Evolutionary conservation across 2,888 invertebrate species (phyloP).

Genomic region (Ophraella communa): DNA sequence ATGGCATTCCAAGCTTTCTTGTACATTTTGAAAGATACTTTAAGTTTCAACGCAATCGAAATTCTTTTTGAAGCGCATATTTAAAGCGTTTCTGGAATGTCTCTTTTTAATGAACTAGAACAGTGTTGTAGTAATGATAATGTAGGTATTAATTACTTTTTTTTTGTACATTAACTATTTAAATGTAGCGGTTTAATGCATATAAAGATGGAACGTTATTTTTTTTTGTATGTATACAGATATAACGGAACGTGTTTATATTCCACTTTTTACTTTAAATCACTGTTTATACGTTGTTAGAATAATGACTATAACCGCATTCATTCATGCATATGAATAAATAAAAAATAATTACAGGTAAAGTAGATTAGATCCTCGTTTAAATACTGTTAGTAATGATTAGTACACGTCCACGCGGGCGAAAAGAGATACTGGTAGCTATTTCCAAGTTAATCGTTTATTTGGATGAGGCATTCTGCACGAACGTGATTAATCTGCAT

Average conservation of each 20-base stretch:
- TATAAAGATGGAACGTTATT: neutral
- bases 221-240: neutral
- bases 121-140: too few species aligned
- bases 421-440: neutral
- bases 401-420: neutral
- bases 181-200: neutral
- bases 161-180: neutral
- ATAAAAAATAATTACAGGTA: constrained; percentile 16
- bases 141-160: neutral
- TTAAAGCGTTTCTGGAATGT: too few species aligned
- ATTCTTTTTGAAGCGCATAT: too few species aligned
- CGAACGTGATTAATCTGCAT: too few species aligned
- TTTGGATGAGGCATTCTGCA: neutral
- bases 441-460: neutral
- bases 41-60: too few species aligned
- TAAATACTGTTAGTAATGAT: neutral
- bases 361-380: constrained; percentile 6
- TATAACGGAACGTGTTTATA: neutral
- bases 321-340: constrained; percentile 4
- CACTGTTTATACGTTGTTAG: neutral
- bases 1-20: too few species aligned
- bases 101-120: too few species aligned
- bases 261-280: neutral
- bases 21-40: too few species aligned
- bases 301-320: neutral